Evolutionary conservation across 2,888 invertebrate species (phyloP).

Genomic region (Folsomia candida): DNA sequence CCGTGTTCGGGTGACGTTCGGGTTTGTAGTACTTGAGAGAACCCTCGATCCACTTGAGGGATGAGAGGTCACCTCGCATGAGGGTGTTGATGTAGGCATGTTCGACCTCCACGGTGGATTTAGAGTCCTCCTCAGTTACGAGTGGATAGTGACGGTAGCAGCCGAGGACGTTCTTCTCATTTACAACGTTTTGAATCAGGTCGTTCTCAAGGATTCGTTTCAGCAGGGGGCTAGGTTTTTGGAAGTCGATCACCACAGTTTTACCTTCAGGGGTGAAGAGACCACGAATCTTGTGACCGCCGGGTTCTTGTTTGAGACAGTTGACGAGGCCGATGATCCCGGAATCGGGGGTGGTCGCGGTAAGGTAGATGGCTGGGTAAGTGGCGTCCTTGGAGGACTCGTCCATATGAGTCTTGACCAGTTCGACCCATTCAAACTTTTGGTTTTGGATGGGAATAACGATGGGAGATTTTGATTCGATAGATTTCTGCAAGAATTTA

Average conservation of each 20-base stretch:
- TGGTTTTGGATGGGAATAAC: slow-evolving; percentile 68
- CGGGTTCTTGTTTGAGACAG: slow-evolving; percentile 84
- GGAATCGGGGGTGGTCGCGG: slow-evolving; percentile 66
- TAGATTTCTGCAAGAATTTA: slow-evolving; percentile 21
- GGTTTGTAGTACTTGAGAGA: slow-evolving; percentile 66
- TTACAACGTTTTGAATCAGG: slow-evolving; percentile 79
- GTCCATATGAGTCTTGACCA: slow-evolving; percentile 71
- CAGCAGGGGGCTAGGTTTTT: slow-evolving; percentile 64
- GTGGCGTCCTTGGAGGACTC: slow-evolving; percentile 59
- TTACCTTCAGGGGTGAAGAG: slow-evolving; percentile 68
- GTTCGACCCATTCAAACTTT: slow-evolving; percentile 76
- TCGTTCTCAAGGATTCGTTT: slow-evolving; percentile 61
- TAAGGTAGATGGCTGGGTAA: slow-evolving; percentile 59
- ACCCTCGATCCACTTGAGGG: slow-evolving; percentile 89
- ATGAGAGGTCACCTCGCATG: slow-evolving; percentile 88
- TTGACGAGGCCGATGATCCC: slow-evolving; percentile 86
- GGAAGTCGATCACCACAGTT: slow-evolving; percentile 61
- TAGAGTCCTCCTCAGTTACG: slow-evolving; percentile 54
- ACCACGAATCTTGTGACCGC: slow-evolving; percentile 68
- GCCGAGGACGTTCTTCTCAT: slow-evolving; percentile 76
- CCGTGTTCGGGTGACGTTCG: slow-evolving; percentile 55
- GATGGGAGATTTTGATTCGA: slow-evolving; percentile 37
- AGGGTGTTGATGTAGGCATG: slow-evolving; percentile 94
- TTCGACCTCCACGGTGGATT: slow-evolving; percentile 61
- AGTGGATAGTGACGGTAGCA: slow-evolving; percentile 73